Evolutionary conservation across 2,888 invertebrate species (phyloP).

Genomic region (Macropis europaea): DNA sequence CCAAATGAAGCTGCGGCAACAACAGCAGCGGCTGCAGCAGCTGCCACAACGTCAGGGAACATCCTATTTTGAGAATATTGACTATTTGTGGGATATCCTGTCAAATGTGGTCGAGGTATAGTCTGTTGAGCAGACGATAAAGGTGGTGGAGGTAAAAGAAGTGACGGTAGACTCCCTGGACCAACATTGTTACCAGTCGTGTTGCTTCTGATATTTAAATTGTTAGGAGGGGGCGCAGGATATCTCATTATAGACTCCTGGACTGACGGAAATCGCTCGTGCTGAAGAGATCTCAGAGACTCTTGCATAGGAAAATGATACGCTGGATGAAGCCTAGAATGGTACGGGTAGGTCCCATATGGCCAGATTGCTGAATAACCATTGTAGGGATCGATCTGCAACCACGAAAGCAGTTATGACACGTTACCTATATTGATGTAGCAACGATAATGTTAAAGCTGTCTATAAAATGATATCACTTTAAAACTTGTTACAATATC

Average conservation of each 20-base stretch:
- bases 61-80: constrained; percentile 52
- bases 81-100: constrained; percentile 23
- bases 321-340: constrained; percentile 50
- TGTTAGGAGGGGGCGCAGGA: constrained; percentile 27
- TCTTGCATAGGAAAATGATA: constrained; percentile 54
- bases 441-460: too few species aligned
- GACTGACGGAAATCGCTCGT: constrained; percentile 38
- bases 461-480: too few species aligned
- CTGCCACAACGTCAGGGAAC: constrained; percentile 64
- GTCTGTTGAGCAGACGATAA: constrained; percentile 31
- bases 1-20: constrained; percentile 59
- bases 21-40: constrained; percentile 64
- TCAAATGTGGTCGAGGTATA: constrained; percentile 17
- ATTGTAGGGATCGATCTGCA: constrained; percentile 56
- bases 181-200: background rate
- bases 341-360: constrained; percentile 49
- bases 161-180: constrained; percentile 21
- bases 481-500: too few species aligned
- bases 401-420: too few species aligned
- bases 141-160: constrained; percentile 36
- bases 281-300: constrained; percentile 44
- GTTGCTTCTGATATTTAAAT: constrained; percentile 26
- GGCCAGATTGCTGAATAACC: constrained; percentile 47
- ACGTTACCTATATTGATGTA: too few species aligned
- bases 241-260: constrained; percentile 48